Base-by-base conservation (phyloP, 2,113 vertebrate species). In the Syrmaticus mikado region DNA sequence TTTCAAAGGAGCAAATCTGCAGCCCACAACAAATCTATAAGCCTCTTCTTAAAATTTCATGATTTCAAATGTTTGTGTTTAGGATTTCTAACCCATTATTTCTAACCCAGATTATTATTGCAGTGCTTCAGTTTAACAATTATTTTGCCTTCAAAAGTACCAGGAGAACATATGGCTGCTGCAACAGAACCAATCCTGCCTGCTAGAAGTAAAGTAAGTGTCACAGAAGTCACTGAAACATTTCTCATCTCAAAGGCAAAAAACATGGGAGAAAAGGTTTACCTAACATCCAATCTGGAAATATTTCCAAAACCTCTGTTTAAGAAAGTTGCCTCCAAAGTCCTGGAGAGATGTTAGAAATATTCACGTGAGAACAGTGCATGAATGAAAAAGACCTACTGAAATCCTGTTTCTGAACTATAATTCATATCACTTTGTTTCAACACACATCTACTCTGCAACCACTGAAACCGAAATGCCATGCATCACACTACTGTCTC, bases 291-390 rank as follows among this genome's bases (percentile, higher is more conserved):
- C 30, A 48, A 28, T 75, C 91, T 65, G 89, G 93, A 91, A 96
- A 91, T 43, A 58, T 68, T 81, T 95, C 95, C 94, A 91, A 77
- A 92, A 82, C 41, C 66, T 75, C 89, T 91, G 74, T 89, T 94
- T 92, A 94, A 93, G 77, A 93, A 92, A 81, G 75, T 91, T 94
- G 85, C 89, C 89, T 71, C 25, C 65, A 72, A 91, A 94, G 68
- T 87, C 72, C 87, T 74, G 30, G 60, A 83, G 79, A 85, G 68
- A 81, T 41, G 27, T 73, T 88, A 8, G 62, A 87, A 93, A 87
- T 64, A 89, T 22, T 65, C 61, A 66, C 4, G 5, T 19, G 43
- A 87, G 72, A 57, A 83, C 85, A 80, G 62, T 5, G 64, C 70
- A 80, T 38, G 76, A 91, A 92, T 81, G 89, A 90, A 85, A 92